Base-by-base conservation (phyloP, 2,113 vertebrate genomes). In the Psittacus erithacus region DNA sequence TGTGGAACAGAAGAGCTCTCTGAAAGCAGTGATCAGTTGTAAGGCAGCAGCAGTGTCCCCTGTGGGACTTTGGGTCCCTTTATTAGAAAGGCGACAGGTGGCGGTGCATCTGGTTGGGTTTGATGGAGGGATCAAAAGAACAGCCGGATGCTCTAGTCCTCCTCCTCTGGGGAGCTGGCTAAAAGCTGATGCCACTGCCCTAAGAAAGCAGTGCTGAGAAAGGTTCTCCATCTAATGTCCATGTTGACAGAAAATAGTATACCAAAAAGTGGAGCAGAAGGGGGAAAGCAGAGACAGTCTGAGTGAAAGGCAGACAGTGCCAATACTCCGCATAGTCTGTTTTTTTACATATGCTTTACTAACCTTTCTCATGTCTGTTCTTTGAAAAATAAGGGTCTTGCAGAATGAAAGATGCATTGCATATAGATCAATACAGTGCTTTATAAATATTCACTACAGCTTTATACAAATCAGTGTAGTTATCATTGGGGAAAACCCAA, bases 261-360 rank as follows among this genome's bases (percentile, higher is more conserved):
- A 25, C 47, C 43, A 11, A 15, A 44, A 80, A 33, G 25, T 6
- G 22, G 11, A 81, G 49, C 23, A 23, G 60, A 65, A 43, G 53
- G 41, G 69, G 16, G 16, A 33, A 63, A 18, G 25, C 1, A 5
- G 39, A 39, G 35, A 6, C 23, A 33, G 65, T 2, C 8, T 50
- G 76, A 13, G 17, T 74, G n/a, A n/a, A 31, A 82, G 27, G 11
- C 44, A 75, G 65, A 78, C 19, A 8, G n/a, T 27, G 47, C 50
- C 5, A 4, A 31, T 59, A 17, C 2, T 53, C 6, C 38, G 31
- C 12, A 2, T 0, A 62, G 49, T 29, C 80, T 76, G 6, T 0
- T 27, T 63, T 76, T 77, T 33, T 15, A 12, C 13, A 1, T 31
- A 1, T 9, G 3, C 47, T 52, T 50, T 53, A 63, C 14, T 60